Percentiles rank a stretch among this genome's conserved stretches.
Evolutionary conservation across 2,113 vertebrate species (phyloP).

Genomic region (Tamias sibiricus): DNA sequence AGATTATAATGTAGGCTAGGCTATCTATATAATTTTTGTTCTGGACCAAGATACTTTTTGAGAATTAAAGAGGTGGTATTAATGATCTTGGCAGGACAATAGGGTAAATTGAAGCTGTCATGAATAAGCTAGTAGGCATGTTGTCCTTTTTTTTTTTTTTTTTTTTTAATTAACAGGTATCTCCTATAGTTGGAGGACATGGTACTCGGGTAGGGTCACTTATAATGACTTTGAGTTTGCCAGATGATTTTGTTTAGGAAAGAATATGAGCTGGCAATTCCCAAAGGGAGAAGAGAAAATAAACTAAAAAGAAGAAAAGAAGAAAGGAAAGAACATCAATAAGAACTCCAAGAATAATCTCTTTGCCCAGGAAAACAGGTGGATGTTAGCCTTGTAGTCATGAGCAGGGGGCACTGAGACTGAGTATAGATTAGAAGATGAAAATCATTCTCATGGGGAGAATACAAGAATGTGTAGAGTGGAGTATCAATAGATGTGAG

Average conservation of each 20-base stretch:
- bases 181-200: background rate
- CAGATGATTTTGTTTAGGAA: background rate
- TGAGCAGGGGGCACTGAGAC: background rate
- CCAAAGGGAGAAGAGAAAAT: conserved; percentile 5
- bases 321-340: background rate
- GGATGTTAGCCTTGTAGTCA: background rate
- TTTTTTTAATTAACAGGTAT: background rate
- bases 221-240: background rate
- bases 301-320: background rate
- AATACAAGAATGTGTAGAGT: background rate
- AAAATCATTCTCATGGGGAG: background rate
- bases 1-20: background rate
- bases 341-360: background rate
- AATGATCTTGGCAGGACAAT: background rate
- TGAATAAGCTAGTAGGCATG: background rate
- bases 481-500: background rate
- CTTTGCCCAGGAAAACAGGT: conserved; percentile 17
- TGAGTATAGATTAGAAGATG: background rate
- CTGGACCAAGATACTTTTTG: background rate
- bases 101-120: background rate
- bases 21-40: background rate
- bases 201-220: background rate
- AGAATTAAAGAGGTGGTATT: background rate
- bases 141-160: background rate
- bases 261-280: background rate